These are phyloP conservation scores for Crematogaster levior DNA, from an alignment of 2,888 invertebrate species.

Conservation along the genomic window DNA sequence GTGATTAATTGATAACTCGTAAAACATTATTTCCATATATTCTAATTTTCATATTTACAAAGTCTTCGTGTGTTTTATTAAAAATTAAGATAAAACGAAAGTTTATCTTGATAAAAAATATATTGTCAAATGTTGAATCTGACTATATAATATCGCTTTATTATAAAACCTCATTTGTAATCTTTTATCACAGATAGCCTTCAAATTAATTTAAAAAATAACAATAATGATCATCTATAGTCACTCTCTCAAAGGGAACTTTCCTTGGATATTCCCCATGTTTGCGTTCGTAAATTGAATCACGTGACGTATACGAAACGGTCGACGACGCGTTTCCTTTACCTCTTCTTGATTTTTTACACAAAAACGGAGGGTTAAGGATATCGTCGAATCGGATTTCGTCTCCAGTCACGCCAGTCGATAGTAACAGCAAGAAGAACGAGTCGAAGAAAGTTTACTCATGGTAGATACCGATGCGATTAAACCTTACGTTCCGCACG, in stretches of 20 bases:
- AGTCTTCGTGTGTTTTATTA: not conserved
- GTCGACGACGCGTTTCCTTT: not conserved
- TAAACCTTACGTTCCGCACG: conserved; percentile 64
- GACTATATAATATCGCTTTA: not conserved
- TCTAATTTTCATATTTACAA: not conserved
- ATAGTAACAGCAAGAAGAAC: conserved; percentile 24
- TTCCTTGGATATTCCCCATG: too few species aligned
- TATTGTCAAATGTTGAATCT: not conserved
- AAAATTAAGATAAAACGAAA: not conserved
- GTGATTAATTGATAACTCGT: not conserved
- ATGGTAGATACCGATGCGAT: conserved; percentile 62
- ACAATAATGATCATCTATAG: not conserved
- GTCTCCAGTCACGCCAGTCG: not conserved
- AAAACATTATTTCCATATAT: not conserved
- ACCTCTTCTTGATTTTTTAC: conserved; percentile 23
- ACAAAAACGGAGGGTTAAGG: conserved; percentile 21
- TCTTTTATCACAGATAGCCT: not conserved
- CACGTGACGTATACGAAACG: not conserved
- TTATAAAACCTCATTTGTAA: not conserved
- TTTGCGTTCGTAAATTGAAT: conserved; percentile 10
- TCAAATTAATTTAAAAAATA: not conserved
- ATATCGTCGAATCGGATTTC: conserved; percentile 24
- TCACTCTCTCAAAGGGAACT: not conserved
- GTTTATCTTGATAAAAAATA: not conserved
- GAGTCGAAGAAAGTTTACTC: conserved; percentile 64